Evolutionary conservation across 2,888 invertebrate species (phyloP).

Genomic region (Rhodophaea formosa): DNA sequence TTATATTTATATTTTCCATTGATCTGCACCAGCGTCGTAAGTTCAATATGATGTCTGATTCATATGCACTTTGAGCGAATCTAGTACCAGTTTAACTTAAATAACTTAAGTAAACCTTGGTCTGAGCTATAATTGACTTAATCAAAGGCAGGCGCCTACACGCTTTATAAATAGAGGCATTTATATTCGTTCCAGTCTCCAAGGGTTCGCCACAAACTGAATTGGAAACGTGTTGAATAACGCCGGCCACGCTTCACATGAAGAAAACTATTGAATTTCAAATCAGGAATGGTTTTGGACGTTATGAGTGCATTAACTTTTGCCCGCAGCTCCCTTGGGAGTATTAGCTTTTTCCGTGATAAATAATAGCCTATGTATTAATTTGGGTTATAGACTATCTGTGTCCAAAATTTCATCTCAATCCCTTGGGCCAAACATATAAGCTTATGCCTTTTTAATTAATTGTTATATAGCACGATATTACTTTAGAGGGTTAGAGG

Average conservation of each 20-base stretch:
- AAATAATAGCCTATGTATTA: no score
- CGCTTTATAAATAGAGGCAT: slow-evolving; percentile 15
- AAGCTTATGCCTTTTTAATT: no score
- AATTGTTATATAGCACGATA: no score
- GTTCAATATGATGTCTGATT: not conserved
- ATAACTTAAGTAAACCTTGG: slow-evolving; percentile 15
- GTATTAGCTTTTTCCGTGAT: no score
- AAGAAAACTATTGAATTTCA: not conserved
- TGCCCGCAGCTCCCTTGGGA: no score
- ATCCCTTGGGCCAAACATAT: no score
- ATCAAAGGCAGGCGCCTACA: slow-evolving; percentile 19
- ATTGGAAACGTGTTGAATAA: not conserved
- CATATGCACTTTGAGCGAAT: not conserved
- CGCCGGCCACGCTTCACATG: not conserved
- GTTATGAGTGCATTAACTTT: no score
- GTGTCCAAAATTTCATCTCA: no score
- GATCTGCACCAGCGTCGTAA: no score
- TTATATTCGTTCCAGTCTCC: slow-evolving; percentile 16
- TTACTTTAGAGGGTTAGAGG: no score
- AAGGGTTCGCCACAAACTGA: slow-evolving; percentile 8
- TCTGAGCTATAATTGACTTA: slow-evolving; percentile 17
- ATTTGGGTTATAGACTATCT: no score
- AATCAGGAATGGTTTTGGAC: not conserved
- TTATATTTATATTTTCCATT: no score
- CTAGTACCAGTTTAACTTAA: slow-evolving; percentile 1